These are phyloP conservation scores for Drosophila ohnishii DNA, from an alignment of 1,140 invertebrate species.

Conservation along the genomic window DNA sequence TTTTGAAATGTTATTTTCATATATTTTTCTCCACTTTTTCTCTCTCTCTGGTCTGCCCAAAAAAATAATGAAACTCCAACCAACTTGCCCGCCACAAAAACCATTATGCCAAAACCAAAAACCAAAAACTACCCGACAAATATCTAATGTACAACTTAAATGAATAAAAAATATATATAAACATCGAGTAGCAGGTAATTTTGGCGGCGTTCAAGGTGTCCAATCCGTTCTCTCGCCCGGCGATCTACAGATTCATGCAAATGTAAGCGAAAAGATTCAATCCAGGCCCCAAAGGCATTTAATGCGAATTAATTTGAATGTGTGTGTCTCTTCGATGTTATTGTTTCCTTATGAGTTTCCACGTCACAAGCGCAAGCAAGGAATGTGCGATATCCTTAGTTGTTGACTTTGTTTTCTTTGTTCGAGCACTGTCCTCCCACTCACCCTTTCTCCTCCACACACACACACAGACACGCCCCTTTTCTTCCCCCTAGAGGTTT, in stretches of 20 bases:
- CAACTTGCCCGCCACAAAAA: constrained; percentile 65
- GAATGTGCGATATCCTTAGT: constrained; percentile 57
- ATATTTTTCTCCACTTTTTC: constrained; percentile 49
- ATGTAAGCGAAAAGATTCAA: constrained; percentile 75
- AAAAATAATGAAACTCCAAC: constrained; percentile 25
- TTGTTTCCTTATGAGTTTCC: constrained; percentile 51
- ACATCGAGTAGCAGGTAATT: constrained; percentile 77
- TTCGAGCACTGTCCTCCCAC: constrained; percentile 54
- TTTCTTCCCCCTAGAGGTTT: constrained; percentile 23
- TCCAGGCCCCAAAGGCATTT: constrained; percentile 29
- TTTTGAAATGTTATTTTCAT: constrained; percentile 42
- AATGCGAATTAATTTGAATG: constrained; percentile 54
- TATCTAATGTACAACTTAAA: constrained; percentile 27
- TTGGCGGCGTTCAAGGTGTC: constrained; percentile 75
- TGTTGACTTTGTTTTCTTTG: constrained; percentile 47
- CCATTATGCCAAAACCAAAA: constrained; percentile 34
- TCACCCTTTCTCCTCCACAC: constrained; percentile 15
- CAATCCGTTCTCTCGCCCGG: constrained; percentile 77
- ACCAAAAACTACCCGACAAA: constrained; percentile 28
- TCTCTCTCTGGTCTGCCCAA: constrained; percentile 39
- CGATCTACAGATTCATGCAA: constrained; percentile 83
- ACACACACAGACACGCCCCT: constrained; percentile 10
- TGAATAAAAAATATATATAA: constrained; percentile 42
- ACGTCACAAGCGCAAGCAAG: constrained; percentile 40
- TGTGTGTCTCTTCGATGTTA: constrained; percentile 66